Evolutionary conservation across 2,888 invertebrate species (phyloP), one percentile per base, ranked within the genome.

Genomic region (Perizoma flavofasciatum): DNA sequence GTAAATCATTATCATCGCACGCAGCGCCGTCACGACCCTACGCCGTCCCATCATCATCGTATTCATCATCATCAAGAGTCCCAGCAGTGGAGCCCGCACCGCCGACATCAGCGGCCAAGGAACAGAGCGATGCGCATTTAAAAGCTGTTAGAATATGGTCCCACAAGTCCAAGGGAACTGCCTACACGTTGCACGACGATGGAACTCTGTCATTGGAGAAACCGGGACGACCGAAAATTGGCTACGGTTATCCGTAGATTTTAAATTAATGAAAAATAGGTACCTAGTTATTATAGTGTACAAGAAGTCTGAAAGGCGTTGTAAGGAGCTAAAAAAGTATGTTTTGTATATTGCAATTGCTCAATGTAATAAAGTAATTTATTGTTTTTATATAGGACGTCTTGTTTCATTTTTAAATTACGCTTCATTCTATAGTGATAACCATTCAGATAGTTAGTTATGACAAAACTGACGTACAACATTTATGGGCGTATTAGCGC

Each of bases 61-160:
- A 64, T 6, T 68, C 71, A 22, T 62, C 63, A 8, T 70, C 68
- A 34, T 68, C 68, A 33, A 69, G 71, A 6, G 59, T 66, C 0
- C 81, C 81, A 3, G 70, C 72, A 0, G 61, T 84, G n/a, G 87
- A 89, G 51, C 73, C 78, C 0, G 88, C 89, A 0, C 89, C 89
- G 0, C 77, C 85, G 0, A 54, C 64, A 1, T 81, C 84, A 11
- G 78, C 73, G 2, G 88, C 83, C 0, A 75, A 69, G 6, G 81
- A 83, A 5, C 88, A 89, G 57, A 89, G 89, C 52, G 92, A 92
- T 54, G 89, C 91, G 0, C 88, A 91, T 62, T 79, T 90, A 1
- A 91, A 90, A 65, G 91, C 90, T 4, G 78, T 73, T 5, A 86
- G 82, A 66, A 90, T 92, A 45, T 91, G 92, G 89, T 86, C 89